These are phyloP conservation scores for Calephelis virginiensis DNA, from an alignment of 1,140 invertebrate species.

Conservation along the genomic window DNA sequence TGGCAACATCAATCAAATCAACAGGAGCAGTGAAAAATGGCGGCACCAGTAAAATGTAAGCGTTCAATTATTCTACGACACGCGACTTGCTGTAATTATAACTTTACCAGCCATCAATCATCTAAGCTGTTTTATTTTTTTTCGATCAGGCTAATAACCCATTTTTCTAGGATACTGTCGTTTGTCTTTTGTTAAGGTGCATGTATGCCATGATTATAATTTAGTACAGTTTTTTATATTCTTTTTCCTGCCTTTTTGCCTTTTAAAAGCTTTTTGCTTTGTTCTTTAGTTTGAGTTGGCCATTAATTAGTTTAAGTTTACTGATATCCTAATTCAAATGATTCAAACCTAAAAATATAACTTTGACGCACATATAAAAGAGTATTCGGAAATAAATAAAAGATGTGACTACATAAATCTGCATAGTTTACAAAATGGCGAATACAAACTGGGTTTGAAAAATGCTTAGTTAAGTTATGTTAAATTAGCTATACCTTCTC, in stretches of 20 bases:
- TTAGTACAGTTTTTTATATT: neutral
- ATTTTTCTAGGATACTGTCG: constrained; percentile 14
- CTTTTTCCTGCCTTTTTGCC: neutral
- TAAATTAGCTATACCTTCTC: no score
- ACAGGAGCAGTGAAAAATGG: constrained; percentile 58
- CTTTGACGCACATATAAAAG: no score
- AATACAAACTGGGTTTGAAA: no score
- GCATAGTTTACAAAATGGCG: no score
- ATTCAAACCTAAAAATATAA: no score
- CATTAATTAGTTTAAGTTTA: no score
- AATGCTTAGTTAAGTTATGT: no score
- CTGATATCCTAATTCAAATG: no score
- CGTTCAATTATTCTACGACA: constrained; percentile 50
- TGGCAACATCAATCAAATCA: constrained; percentile 59
- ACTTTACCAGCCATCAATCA: constrained; percentile 59
- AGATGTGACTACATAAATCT: no score
- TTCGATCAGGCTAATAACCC: constrained; percentile 26
- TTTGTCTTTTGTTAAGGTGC: neutral
- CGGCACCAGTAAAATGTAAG: constrained; percentile 52
- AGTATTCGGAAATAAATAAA: no score
- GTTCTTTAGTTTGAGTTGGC: no score
- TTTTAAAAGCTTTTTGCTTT: no score
- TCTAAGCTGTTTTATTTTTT: constrained; percentile 39
- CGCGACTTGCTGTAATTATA: constrained; percentile 57
- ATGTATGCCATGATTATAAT: neutral